Conservation (phyloP, 2,113 vertebrate species). For the Rhinoderma darwinii region DNA sequence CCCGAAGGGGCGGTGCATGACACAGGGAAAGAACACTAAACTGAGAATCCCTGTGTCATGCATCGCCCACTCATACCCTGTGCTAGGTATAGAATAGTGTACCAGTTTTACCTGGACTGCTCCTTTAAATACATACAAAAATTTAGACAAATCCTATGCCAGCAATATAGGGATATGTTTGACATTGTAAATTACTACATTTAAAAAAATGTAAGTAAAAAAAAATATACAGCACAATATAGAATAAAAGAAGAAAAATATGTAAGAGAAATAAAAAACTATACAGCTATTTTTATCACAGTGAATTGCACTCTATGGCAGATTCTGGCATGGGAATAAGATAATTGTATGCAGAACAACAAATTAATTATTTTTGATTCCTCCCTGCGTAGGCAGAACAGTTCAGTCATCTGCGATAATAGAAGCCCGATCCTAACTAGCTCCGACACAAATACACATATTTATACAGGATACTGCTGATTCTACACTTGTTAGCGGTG, state of each 20-base stretch:
- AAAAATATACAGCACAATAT: neutral
- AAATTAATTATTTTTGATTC: constrained; percentile 15
- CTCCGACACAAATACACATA: constrained; percentile 67
- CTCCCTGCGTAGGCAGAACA: constrained; percentile 22
- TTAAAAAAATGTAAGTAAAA: neutral
- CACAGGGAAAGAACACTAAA: too few relatives aligned
- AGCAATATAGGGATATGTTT: neutral
- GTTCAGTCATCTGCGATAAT: constrained; percentile 49
- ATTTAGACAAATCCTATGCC: neutral
- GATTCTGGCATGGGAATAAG: neutral
- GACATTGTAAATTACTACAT: neutral
- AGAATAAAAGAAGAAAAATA: neutral
- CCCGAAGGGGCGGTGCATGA: too few relatives aligned
- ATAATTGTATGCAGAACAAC: constrained; percentile 8
- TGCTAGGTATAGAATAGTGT: too few relatives aligned
- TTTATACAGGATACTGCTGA: constrained; percentile 63
- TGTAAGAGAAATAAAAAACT: neutral
- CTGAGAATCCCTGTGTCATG: neutral
- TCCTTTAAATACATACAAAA: neutral
- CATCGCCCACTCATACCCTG: neutral
- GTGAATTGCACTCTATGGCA: neutral
- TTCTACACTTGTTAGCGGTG: constrained; percentile 63
- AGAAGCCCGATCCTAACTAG: constrained; percentile 27
- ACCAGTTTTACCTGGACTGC: neutral
- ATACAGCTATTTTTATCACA: neutral